These are phyloP conservation scores for Drosophila rhopaloa DNA, from an alignment of 1,140 invertebrate genomes.

Conservation along the genomic window DNA sequence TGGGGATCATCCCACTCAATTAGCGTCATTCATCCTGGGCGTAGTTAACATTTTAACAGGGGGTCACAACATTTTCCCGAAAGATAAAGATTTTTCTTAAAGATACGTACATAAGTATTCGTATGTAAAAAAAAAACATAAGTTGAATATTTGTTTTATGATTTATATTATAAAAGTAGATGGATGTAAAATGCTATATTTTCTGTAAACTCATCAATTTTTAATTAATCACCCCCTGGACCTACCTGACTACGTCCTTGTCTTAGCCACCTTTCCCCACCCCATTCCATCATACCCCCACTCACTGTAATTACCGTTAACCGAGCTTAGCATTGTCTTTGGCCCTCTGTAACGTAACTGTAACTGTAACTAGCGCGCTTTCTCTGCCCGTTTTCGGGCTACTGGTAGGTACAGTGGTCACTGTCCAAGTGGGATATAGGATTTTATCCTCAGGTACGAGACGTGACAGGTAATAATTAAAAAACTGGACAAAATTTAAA, in stretches of 20 bases:
- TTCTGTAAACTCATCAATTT: not conserved
- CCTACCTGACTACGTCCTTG: not conserved
- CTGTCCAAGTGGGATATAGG: not conserved
- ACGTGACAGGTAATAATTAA: no score
- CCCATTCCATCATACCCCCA: not conserved
- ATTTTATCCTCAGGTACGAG: not conserved
- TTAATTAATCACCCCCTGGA: not conserved
- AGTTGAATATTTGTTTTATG: not conserved
- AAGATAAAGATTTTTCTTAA: no score
- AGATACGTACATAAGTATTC: no score
- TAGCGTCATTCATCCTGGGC: slow-evolving; percentile 11
- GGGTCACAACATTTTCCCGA: not conserved
- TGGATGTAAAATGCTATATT: not conserved
- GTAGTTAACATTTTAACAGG: not conserved
- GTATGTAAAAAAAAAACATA: no score
- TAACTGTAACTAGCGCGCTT: slow-evolving; percentile 76
- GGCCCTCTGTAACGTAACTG: slow-evolving; percentile 55
- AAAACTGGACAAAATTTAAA: no score
- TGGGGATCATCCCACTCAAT: slow-evolving; percentile 43
- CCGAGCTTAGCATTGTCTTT: slow-evolving; percentile 47
- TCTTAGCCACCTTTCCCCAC: no score
- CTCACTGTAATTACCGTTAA: slow-evolving; percentile 45
- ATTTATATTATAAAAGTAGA: not conserved
- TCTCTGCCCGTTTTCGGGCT: slow-evolving; percentile 53
- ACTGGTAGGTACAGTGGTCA: slow-evolving; percentile 21